A percentile compares a stretch with the other conserved stretches of the same genome.
phyloP scores from a whole-genome alignment of 2,797 vertebrate species.

The Halcyon leucocephala region DNA sequence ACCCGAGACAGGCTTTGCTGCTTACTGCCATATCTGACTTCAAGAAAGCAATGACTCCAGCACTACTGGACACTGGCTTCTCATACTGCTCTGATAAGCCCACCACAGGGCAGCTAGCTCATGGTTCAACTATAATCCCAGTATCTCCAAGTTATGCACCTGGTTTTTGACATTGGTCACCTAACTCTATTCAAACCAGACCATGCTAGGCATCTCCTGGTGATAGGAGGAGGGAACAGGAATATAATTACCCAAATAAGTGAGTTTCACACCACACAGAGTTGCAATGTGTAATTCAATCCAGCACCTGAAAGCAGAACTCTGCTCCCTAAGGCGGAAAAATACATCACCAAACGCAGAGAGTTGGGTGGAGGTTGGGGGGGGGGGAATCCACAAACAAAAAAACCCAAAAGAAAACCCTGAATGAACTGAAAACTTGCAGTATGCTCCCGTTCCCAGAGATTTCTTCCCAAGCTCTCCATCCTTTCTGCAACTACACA shows the following conservation, averaged over 20 bases:
- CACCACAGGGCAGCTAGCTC: background rate
- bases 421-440: background rate
- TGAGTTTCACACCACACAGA: background rate
- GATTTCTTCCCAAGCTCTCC: background rate
- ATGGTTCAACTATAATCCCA: rapidly evolving
- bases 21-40: background rate
- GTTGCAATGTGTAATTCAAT: background rate
- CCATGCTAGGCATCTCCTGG: background rate
- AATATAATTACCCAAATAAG: background rate
- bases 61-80: background rate
- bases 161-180: rapidly evolving
- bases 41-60: background rate
- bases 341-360: background rate
- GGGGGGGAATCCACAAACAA: background rate
- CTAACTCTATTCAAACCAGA: background rate
- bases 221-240: background rate
- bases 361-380: background rate
- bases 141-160: background rate
- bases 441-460: background rate
- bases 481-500: background rate
- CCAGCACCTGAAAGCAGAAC: background rate
- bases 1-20: background rate
- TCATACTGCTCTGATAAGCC: too few relatives aligned
- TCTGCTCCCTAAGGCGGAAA: background rate
- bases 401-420: rapidly evolving